Evolutionary conservation across 1,140 invertebrate species (phyloP).

Genomic region (Bactericera cockerelli): DNA sequence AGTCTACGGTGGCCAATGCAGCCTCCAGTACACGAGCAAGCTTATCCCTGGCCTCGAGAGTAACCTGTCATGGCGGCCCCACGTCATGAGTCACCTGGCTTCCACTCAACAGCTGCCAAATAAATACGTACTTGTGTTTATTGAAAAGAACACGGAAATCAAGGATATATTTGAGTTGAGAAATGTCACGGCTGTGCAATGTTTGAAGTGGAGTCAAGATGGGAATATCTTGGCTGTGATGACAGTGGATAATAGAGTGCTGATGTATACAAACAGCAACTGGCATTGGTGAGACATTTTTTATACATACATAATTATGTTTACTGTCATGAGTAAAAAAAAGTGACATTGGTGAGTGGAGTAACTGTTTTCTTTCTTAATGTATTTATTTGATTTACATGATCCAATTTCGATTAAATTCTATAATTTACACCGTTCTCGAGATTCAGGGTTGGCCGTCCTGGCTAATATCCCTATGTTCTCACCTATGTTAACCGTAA

Average conservation of each 20-base stretch:
- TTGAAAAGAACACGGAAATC: slow-evolving; percentile 1
- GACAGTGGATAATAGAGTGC: neutral
- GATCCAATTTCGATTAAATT: too few relatives aligned
- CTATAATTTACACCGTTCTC: too few relatives aligned
- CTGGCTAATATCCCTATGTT: too few relatives aligned
- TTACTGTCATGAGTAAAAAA: too few relatives aligned
- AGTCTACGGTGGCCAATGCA: neutral
- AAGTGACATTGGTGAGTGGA: too few relatives aligned
- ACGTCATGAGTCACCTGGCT: neutral
- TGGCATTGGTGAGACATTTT: neutral
- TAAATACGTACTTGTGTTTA: neutral
- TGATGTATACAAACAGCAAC: slow-evolving; percentile 1
- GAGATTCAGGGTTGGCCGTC: too few relatives aligned
- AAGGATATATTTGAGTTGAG: neutral
- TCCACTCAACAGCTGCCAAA: neutral
- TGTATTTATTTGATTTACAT: too few relatives aligned
- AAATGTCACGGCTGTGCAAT: neutral
- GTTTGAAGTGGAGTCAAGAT: neutral
- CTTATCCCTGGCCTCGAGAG: neutral
- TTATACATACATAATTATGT: too few relatives aligned
- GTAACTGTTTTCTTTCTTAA: too few relatives aligned
- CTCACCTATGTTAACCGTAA: too few relatives aligned
- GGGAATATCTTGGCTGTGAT: neutral
- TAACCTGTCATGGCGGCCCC: neutral
- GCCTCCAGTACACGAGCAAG: neutral